Percentiles rank a stretch among this genome's conserved stretches.
phyloP scores from a whole-genome alignment of 2,113 vertebrate species.

The Pachyramphus minor region DNA sequence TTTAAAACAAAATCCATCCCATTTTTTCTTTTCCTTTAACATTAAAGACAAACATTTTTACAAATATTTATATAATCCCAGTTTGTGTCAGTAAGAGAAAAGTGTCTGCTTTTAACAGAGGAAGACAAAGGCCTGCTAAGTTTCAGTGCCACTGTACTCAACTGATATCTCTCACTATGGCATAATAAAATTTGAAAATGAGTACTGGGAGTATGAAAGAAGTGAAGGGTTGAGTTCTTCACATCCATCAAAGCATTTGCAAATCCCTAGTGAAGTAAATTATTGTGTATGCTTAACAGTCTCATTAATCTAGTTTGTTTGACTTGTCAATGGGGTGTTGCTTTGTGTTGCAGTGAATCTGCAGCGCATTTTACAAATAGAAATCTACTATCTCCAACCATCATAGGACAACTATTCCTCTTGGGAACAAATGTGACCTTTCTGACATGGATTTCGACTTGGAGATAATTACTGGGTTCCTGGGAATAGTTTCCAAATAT shows the following conservation, averaged over 20 bases:
- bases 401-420: neutral
- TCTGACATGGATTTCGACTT: neutral
- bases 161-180: neutral
- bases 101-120: neutral
- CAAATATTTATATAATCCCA: neutral
- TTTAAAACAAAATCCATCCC: neutral
- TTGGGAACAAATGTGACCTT: neutral
- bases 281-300: neutral
- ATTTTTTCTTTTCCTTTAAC: neutral
- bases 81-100: neutral
- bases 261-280: neutral
- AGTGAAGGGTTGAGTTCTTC: neutral
- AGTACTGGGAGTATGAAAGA: neutral
- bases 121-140: neutral
- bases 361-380: neutral
- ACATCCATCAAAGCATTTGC: neutral
- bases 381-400: neutral
- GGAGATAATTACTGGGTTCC: neutral
- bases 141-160: neutral
- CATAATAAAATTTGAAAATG: constrained; percentile 7
- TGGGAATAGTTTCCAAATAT: neutral
- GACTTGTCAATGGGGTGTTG: neutral
- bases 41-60: neutral
- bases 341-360: neutral
- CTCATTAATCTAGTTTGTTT: constrained; percentile 24